A percentile compares a stretch with the other conserved stretches of the same genome.
phyloP scores from a whole-genome alignment of 1,140 invertebrate genomes.

The Adelges cooleyi region DNA sequence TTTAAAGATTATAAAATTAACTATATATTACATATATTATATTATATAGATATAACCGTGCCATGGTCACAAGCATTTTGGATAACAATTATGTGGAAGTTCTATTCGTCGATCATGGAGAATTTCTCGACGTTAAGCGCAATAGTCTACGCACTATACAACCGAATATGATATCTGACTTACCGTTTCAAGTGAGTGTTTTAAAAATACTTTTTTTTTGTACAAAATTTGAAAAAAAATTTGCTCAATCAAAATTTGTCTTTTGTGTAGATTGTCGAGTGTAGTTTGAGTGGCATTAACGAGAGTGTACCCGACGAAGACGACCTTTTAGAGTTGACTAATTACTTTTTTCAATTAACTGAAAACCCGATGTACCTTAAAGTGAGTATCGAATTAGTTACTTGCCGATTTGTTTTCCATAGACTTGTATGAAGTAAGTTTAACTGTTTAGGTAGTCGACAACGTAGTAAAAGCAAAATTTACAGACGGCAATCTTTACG shows the following conservation, averaged over 20 bases:
- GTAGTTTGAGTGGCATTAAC: background rate
- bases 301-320: background rate
- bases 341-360: background rate
- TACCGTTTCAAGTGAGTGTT: slow-evolving; percentile 9
- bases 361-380: background rate
- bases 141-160: background rate
- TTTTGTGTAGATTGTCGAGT: background rate
- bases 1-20: background rate
- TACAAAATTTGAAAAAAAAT: too few relatives aligned
- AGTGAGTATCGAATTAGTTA: too few relatives aligned
- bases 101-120: background rate
- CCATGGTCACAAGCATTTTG: background rate
- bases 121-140: background rate
- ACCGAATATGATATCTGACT: background rate
- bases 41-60: background rate
- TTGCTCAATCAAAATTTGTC: background rate
- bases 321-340: background rate
- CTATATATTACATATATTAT: background rate
- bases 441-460: background rate
- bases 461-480: background rate
- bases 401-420: too few relatives aligned
- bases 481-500: slow-evolving; percentile 3
- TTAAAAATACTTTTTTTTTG: too few relatives aligned
- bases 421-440: too few relatives aligned
- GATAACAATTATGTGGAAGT: background rate